Base-by-base conservation (phyloP, 1,140 invertebrate species). In the Liolophura sinensis region DNA sequence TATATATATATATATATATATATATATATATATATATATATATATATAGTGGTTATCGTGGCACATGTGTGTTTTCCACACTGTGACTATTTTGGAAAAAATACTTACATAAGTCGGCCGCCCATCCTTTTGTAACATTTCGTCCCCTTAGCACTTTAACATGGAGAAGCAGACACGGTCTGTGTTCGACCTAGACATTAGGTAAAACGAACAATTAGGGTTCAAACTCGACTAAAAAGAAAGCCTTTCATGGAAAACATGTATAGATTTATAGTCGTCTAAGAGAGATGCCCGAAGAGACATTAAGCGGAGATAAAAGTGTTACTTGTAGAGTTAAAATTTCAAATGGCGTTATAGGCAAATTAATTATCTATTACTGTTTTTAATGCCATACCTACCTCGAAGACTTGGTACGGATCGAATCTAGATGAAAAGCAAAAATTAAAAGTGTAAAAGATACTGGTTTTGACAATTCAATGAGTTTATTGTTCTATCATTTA, bases 121-220 rank as follows among this genome's bases (percentile, higher is more conserved):
- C 63, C 72, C 74, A 79, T 48, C 79, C 79, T 25, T 76, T 71
- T 5, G 79, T 76, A 24, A 81, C 77, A 60, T 81, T 79, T 25
- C 71, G 47, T 24, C 75, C 79, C 20, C 67, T 31, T 0, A 81
- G 20, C 5, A 81, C 76, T 22, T 71, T 73, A 11, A 78, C 76
- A 20, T 71, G 71, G 0, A 79, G 49, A 12, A 81, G 78, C 48
- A 78, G 52, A 70, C 79, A 81, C 52, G 78, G 72, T 48, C 65
- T 49, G 60, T 81, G 76, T 52, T 79, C 75, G 15, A 79, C 79
- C 78, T 81, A 55, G 15, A 64, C 55, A 60, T 20, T 16, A 67
- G 51, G 27, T 54, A 27, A 20, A 56, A 16, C 18, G 12, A 50
- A 56, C 0, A 16, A 46, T 55, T 25, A 18, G 40, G 16, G 31